Conservation (phyloP, 2,113 vertebrate genomes). For the Pedetes capensis region DNA sequence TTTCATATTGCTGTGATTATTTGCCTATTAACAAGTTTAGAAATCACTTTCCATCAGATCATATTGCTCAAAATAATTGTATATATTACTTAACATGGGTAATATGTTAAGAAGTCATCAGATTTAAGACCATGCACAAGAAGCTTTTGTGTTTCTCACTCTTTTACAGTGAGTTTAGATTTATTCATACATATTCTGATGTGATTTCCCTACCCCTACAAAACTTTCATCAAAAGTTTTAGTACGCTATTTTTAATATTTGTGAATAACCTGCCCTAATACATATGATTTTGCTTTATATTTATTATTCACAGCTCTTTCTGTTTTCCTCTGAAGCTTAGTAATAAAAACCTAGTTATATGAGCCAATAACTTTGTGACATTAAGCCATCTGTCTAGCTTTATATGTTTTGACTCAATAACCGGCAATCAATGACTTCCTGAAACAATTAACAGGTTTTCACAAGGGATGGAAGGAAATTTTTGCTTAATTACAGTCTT, state of each 20-base stretch:
- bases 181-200: not conserved
- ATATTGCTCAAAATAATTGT: not conserved
- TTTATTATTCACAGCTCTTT: constrained; percentile 64
- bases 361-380: constrained; percentile 57
- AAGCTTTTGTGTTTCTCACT: not conserved
- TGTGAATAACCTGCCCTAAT: constrained; percentile 27
- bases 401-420: constrained; percentile 59
- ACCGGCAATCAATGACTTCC: constrained; percentile 59
- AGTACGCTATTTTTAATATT: constrained; percentile 48
- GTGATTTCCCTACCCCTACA: not conserved
- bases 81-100: not conserved
- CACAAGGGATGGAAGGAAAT: constrained; percentile 8
- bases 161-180: not conserved
- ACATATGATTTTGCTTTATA: constrained; percentile 62
- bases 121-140: not conserved
- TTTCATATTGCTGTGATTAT: not conserved
- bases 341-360: constrained; percentile 61
- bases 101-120: not conserved
- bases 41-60: not conserved
- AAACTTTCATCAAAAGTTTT: constrained; percentile 43
- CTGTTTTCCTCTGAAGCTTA: constrained; percentile 65
- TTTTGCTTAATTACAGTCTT: constrained; percentile 52
- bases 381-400: constrained; percentile 65
- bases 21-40: not conserved
- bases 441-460: constrained; percentile 51